These are phyloP conservation scores for Phrynocephalus vlangalii DNA, from an alignment of 2,797 vertebrate species.

Conservation along the genomic window DNA sequence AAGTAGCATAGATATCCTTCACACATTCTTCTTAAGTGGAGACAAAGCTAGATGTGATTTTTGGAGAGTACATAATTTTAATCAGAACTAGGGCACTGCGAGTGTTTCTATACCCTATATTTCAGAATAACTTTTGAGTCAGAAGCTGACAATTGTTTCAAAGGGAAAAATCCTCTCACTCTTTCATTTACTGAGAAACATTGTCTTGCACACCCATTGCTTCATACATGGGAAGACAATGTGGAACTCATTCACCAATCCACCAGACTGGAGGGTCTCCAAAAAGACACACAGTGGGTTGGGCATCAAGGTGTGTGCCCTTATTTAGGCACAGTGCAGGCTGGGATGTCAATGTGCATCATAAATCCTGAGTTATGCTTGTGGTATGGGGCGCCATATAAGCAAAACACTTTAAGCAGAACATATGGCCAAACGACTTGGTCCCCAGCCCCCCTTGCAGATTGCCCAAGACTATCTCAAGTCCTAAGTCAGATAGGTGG, in stretches of 20 bases:
- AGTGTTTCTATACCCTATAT: neutral
- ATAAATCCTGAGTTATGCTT: too few species aligned
- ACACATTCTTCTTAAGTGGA: neutral
- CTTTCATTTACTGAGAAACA: neutral
- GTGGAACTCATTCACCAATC: neutral
- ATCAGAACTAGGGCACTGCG: neutral
- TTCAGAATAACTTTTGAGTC: neutral
- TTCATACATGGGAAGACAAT: neutral
- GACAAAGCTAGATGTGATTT: neutral
- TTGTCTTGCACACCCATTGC: neutral
- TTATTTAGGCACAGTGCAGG: too few species aligned
- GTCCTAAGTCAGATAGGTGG: too few species aligned
- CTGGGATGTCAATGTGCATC: too few species aligned
- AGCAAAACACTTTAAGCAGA: too few species aligned
- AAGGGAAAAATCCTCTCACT: neutral
- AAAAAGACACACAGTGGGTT: too few species aligned
- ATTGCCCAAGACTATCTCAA: too few species aligned
- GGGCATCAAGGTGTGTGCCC: too few species aligned
- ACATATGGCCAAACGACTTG: too few species aligned
- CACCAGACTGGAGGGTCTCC: too few species aligned
- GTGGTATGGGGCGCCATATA: too few species aligned
- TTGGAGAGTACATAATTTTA: neutral
- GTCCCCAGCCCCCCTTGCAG: too few species aligned
- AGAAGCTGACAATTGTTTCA: neutral
- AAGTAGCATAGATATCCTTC: neutral